Evolutionary conservation across 2,113 vertebrate species (phyloP), one percentile per base, ranked within the genome.

Genomic region (Chionodraco myersi): DNA sequence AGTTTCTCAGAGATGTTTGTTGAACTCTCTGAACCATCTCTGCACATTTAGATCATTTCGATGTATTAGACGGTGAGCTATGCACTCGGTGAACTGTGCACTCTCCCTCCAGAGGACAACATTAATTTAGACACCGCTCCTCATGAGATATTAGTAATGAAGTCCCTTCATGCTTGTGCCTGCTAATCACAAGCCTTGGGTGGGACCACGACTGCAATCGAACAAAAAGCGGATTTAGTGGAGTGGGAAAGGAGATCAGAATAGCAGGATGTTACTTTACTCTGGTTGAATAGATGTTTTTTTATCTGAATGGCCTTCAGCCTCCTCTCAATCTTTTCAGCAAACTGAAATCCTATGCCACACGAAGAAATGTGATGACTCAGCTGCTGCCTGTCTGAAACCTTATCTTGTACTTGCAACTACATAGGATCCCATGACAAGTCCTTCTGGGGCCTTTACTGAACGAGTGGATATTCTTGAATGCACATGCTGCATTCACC

Each of bases 381-480:
- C 68, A 86, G 75, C 69, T 41, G 75, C 72, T 75, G 51, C 11
- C 60, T 56, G 58, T 77, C 36, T 61, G 53, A 52, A 71, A 47
- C 44, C 36, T 77, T 69, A 60, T 30, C 10, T 67, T 61, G 23
- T 65, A 80, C 48, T 67, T 80, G 62, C 62, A 77, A 49, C 36
- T 75, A 49, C 66, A 67, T 80, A 64, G 23, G 51, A 74, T 64
- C 23, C 16, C 15, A 44, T 34, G 65, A 60, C 9, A 76, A 34
- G 58, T 63, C 44, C 36, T 79, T 41, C 8, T 62, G 54, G 21
- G 41, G 49, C 60, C 54, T 68, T 77, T 5, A 52, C 60, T 52
- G 51, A 86, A 70, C 70, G 34, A 75, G 65, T 21, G 13, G 60
- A 79, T 69, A 83, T 77, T 53, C 69, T 66, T 74, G n/a, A 74